These are phyloP conservation scores for Elephantulus edwardii DNA, from an alignment of 2,113 vertebrate species.

Conservation along the genomic window DNA sequence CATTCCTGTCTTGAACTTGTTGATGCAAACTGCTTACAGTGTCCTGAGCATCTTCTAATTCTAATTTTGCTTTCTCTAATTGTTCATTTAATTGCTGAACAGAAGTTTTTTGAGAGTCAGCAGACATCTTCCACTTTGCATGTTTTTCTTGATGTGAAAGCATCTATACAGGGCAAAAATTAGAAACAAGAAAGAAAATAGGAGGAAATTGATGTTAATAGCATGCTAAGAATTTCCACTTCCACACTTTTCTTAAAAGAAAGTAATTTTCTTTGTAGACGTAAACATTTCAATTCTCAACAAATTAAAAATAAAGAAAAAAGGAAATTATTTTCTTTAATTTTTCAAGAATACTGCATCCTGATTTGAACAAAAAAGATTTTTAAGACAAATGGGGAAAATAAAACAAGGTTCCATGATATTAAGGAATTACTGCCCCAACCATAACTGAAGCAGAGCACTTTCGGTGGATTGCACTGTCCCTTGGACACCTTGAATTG, in stretches of 20 bases:
- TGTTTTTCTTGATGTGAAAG: conserved; percentile 78
- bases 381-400: conserved; percentile 18
- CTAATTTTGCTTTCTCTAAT: conserved; percentile 81
- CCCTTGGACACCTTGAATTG: too few species aligned
- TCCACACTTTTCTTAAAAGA: conserved; percentile 24
- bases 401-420: conserved; percentile 1
- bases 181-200: conserved; percentile 41
- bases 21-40: conserved; percentile 82
- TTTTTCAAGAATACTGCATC: conserved; percentile 37
- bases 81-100: conserved; percentile 87
- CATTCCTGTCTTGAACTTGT: conserved; percentile 84
- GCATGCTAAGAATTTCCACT: conserved; percentile 43
- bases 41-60: conserved; percentile 83
- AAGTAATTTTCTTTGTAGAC: conserved; percentile 32
- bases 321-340: neutral
- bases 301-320: neutral
- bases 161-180: conserved; percentile 68
- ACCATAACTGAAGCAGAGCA: too few species aligned
- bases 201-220: conserved; percentile 18
- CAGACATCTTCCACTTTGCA: conserved; percentile 77
- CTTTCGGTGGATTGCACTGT: too few species aligned
- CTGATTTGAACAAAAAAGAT: conserved; percentile 38
- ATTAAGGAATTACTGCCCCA: conserved; percentile 37
- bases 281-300: conserved; percentile 50
- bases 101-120: conserved; percentile 84